Evolutionary conservation across 1,140 invertebrate species (phyloP).

Genomic region (Vanessa tameamea): DNA sequence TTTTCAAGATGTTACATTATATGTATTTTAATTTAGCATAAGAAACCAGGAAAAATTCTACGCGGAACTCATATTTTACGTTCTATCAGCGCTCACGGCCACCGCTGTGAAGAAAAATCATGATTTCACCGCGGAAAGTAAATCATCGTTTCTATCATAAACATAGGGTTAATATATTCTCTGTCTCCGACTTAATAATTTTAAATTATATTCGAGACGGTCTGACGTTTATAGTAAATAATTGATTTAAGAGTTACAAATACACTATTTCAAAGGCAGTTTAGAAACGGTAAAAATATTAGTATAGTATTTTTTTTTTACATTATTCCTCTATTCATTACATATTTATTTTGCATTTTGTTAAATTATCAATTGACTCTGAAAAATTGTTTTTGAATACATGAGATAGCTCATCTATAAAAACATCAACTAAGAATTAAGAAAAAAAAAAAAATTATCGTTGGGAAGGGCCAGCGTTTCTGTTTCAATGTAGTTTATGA

Average conservation of each 20-base stretch:
- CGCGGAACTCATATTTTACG: slow-evolving; percentile 46
- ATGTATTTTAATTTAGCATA: not conserved
- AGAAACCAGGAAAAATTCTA: slow-evolving; percentile 32
- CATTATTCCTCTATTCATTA: too few species aligned
- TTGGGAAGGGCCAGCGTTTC: not conserved
- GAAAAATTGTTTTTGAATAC: too few species aligned
- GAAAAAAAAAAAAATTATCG: too few species aligned
- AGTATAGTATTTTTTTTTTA: too few species aligned
- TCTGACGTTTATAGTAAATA: slow-evolving; percentile 12
- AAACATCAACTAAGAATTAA: too few species aligned
- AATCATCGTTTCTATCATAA: slow-evolving; percentile 50
- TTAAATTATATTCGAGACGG: slow-evolving; percentile 28
- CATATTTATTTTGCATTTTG: too few species aligned
- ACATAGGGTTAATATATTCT: slow-evolving; percentile 44
- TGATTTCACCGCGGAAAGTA: slow-evolving; percentile 42
- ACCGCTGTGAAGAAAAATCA: slow-evolving; percentile 37
- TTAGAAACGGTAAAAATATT: not conserved
- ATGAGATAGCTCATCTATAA: too few species aligned
- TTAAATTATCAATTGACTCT: too few species aligned
- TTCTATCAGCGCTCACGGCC: slow-evolving; percentile 39
- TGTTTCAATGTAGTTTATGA: slow-evolving; percentile 5
- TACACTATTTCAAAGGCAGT: too few species aligned
- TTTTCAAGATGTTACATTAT: not conserved
- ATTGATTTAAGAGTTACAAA: slow-evolving; percentile 13
- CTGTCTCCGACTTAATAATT: slow-evolving; percentile 42